Base-by-base conservation (phyloP, 2,113 vertebrate genomes). In the Nycticorax nycticorax region DNA sequence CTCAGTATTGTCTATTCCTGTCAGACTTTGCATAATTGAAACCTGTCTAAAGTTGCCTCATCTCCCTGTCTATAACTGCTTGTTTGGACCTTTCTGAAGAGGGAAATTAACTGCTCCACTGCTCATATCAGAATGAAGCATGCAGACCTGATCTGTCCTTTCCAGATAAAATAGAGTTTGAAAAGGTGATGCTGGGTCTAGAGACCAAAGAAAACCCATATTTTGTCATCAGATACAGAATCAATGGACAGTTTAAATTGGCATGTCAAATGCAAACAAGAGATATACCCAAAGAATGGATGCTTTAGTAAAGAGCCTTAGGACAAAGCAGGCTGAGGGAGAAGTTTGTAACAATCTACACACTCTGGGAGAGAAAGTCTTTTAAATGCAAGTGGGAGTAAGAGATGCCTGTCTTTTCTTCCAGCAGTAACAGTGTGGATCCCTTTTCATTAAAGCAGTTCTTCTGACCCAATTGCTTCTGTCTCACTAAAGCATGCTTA, bases 401-500 rank as follows among this genome's bases (percentile, higher is more conserved):
- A 41, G 82, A 82, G 50, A 62, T 80, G 22, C 9, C 26, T 21
- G 1, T 88, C 14, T 79, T 12, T 79, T 92, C 43, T 53, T 88
- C 30, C 18, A 66, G 27, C 50, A 60, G 1, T 33, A 69, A 60
- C 59, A 89, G 64, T n/a, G 64, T 53, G 71, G 52, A 55, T 84
- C 68, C n/a, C 30, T 85, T 87, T 94, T 85, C 88, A 35, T 80
- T 92, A 75, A 94, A 85, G 57, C 63, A 86, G 26, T 76, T 89
- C 35, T 91, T 64, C 57, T 85, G 83, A n/a, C n/a, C 60, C 48
- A 90, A 89, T 63, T 95, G 50, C 79, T 85, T 92, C 50, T 95
- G 24, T 88, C 41, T 85, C 50, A 43, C 88, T 47, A 64, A 95
- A 56, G 84, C 23, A 4, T 67, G 28, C 71, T 68, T 76, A 53